Base-by-base conservation (phyloP, 2,797 vertebrate genomes). In the Pelodytes ibericus region DNA sequence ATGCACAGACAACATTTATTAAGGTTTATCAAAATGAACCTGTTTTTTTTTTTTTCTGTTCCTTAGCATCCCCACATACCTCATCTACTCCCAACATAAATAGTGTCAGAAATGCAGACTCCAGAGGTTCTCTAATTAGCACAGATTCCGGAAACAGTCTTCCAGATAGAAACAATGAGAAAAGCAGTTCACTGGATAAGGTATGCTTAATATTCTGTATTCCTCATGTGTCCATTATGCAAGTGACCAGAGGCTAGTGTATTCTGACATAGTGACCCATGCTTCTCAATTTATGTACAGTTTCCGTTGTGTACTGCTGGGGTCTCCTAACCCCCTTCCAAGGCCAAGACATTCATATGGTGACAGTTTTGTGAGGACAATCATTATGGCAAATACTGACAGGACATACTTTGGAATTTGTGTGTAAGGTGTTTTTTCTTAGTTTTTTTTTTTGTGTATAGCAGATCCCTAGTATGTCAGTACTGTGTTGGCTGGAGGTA, bases 101-200 rank as follows among this genome's bases (percentile, higher is more conserved):
- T 65, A 92, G 92, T 0, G 95, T 96, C 75, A 93, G 93, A 65
- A 96, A 93, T 0, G 93, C 95, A 0, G 98, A 97, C 84, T 99
- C 97, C 16, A 92, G 96, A 82, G 95, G 95, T 22, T 99, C 98
- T 13, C 91, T 99, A 71, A 85, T 96, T 86, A 99, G 96, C 86
- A 98, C 96, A 0, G 98, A 99, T 86, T 99, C 98, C 0, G 95
- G 94, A 74, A 97, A 91, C 89, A 96, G 96, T 85, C 89, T 99
- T 39, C 90, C 90, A 75, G 97, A 99, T 83, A 96, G 94, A 83
- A 95, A 89, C 67, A 91, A 87, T 4, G 96, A 98, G 68, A 96
- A 93, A 84, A 95, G 89, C 84, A 95, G 94, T 86, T 96, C 93
- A 22, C 86, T 97, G 80, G 97, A 99, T 77, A 99, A 99, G 97